Evolutionary conservation across 2,113 vertebrate genomes (phyloP), one percentile per base, ranked within the genome.

Genomic region (Amblyornis subalaris): DNA sequence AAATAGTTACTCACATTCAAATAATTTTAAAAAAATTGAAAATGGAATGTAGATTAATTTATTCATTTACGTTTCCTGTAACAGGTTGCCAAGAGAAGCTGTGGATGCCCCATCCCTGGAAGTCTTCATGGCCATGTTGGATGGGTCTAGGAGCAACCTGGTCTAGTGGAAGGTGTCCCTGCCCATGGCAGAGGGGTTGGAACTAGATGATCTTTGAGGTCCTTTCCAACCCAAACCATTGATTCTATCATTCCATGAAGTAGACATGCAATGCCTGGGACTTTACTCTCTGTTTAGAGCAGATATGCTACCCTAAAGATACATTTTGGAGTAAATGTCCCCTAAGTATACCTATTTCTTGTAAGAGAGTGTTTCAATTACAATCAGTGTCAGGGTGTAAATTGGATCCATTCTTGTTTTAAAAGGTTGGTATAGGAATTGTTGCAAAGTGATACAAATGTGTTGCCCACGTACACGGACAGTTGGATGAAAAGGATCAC

Each of bases 151-250:
- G 22, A 61, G n/a, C 38, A 69, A 61, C 16, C 29, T 12, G 16
- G 11, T 26, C 35, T 47, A 42, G 22, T 48, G 55, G 22, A 33
- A 70, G 8, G 19, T 48, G 8, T 48, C 7, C 12, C 35, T 42
- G 35, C 4, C 35, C 15, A 6, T 12, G 14, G 48, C 31, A 42
- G 9, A 2, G 12, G 4, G 2, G 2, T 5, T 33, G 40, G 18
- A 48, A 48, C 9, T 20, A 36, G 31, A 24, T 55, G 22, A 24
- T 33, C 25, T 62, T 55, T 28, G 42, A 55, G 22, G 19, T 17
- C 26, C 42, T 48, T 70, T 89, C 19, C 42, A 48, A 44, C 12
- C 2, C 31, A 36, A 62, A 62, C 22, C 26, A 42, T 55, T 62
- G 42, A 24, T 55, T 89, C 42, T 55, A 4, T 62, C 42, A 76